A percentile compares a stretch with the other conserved stretches of the same genome.
Conservation (phyloP, 2,888 invertebrate genomes). For the Netelia fuscicornis region DNA sequence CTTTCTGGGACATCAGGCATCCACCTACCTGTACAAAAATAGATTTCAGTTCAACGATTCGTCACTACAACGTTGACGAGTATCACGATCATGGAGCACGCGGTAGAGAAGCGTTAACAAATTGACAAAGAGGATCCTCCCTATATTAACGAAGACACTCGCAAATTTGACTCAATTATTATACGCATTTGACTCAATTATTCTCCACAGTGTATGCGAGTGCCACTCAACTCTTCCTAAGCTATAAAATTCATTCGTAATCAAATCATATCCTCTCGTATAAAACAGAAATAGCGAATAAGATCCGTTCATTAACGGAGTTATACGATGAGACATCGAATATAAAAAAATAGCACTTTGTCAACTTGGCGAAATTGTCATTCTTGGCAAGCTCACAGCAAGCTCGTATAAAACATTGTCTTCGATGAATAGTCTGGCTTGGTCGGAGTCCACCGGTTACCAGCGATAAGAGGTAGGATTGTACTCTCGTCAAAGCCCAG, state of each 20-base stretch:
- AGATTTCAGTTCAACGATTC: slow-evolving; percentile 42
- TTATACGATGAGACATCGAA: background rate
- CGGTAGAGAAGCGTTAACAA: slow-evolving; percentile 4
- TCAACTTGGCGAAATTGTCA: background rate
- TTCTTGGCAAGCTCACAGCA: background rate
- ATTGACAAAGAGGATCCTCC: background rate
- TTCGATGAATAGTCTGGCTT: background rate
- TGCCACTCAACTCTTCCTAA: background rate
- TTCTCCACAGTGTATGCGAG: background rate
- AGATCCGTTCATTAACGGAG: background rate
- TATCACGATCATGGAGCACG: slow-evolving; percentile 14
- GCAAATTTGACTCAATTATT: slow-evolving; percentile 12
- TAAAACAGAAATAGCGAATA: background rate
- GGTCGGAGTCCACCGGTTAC: background rate
- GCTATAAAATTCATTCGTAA: too few species aligned
- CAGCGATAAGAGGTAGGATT: background rate
- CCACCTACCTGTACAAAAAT: slow-evolving; percentile 7
- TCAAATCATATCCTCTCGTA: background rate
- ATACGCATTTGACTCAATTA: background rate
- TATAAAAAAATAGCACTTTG: too few species aligned
- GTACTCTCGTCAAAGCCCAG: slow-evolving; percentile 1
- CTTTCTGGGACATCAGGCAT: slow-evolving; percentile 37
- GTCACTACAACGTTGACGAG: slow-evolving; percentile 25
- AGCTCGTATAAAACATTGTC: background rate
- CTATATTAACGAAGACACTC: slow-evolving; percentile 8